phyloP scores from a whole-genome alignment of 2,888 invertebrate species.

The Orchesella flavescens region DNA sequence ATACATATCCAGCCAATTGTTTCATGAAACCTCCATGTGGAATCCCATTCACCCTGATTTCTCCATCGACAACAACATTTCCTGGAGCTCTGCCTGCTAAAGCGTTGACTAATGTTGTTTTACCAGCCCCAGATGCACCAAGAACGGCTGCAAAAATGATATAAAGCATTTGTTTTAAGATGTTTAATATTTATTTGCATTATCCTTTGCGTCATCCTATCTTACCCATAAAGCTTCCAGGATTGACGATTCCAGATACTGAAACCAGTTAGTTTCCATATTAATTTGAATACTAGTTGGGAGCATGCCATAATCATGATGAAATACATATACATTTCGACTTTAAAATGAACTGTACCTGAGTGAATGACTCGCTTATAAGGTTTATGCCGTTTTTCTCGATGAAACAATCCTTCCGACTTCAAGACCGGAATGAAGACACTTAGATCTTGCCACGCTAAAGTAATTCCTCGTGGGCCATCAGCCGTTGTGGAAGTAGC shows the following conservation, averaged over 20 bases:
- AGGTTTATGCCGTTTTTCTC: constrained; percentile 68
- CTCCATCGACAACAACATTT: constrained; percentile 83
- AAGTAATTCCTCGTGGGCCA: constrained; percentile 78
- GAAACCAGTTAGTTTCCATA: constrained; percentile 72
- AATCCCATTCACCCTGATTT: constrained; percentile 85
- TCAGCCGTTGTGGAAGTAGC: neutral
- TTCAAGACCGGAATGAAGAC: constrained; percentile 79
- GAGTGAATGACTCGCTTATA: constrained; percentile 86
- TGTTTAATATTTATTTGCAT: too few species aligned
- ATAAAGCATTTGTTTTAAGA: too few species aligned
- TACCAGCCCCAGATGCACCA: constrained; percentile 85
- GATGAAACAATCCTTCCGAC: constrained; percentile 62
- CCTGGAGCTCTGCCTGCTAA: constrained; percentile 85
- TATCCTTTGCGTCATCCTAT: too few species aligned
- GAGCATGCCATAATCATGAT: too few species aligned
- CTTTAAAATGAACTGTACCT: too few species aligned
- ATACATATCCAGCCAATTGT: constrained; percentile 84
- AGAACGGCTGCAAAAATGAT: constrained; percentile 55
- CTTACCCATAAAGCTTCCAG: constrained; percentile 84
- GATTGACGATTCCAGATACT: constrained; percentile 87
- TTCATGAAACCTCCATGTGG: constrained; percentile 84
- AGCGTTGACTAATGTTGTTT: constrained; percentile 85
- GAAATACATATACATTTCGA: too few species aligned
- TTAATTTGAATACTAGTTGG: too few species aligned
- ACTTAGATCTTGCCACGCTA: constrained; percentile 86